phyloP scores from a whole-genome alignment of 2,888 invertebrate genomes.

The Ectemnius continuus region DNA sequence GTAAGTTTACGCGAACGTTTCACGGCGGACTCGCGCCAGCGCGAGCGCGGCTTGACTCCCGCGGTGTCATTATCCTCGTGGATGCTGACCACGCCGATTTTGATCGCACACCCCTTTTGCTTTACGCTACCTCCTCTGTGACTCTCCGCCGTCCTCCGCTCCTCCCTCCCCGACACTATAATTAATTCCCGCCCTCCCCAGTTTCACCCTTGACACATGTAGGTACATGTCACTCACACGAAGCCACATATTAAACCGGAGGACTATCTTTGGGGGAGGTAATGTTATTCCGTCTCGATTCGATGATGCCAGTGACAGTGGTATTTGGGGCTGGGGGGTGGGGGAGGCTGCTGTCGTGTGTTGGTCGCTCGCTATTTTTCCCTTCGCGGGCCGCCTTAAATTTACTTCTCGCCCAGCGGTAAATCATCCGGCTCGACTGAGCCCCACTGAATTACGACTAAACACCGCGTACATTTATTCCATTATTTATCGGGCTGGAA shows the following conservation, averaged over 20 bases:
- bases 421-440: constrained; percentile 34
- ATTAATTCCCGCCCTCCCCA: too few species aligned
- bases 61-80: constrained; percentile 1
- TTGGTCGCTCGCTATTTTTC: background rate
- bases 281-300: too few species aligned
- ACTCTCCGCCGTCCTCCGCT: too few species aligned
- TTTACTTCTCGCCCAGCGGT: constrained; percentile 43
- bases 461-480: constrained; percentile 36
- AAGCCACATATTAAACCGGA: too few species aligned
- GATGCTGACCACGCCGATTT: background rate
- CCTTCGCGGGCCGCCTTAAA: constrained; percentile 36
- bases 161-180: too few species aligned
- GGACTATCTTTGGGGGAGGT: too few species aligned
- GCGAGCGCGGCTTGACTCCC: background rate
- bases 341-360: too few species aligned
- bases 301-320: too few species aligned
- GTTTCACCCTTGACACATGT: too few species aligned
- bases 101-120: background rate
- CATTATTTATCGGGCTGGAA: constrained; percentile 44
- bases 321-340: too few species aligned
- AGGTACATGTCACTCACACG: too few species aligned
- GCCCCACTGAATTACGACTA: constrained; percentile 33
- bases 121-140: too few species aligned
- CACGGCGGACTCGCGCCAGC: constrained; percentile 19
- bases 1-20: constrained; percentile 47